Base-by-base conservation (phyloP, 2,888 invertebrate genomes). In the Dorcus hopei region DNA sequence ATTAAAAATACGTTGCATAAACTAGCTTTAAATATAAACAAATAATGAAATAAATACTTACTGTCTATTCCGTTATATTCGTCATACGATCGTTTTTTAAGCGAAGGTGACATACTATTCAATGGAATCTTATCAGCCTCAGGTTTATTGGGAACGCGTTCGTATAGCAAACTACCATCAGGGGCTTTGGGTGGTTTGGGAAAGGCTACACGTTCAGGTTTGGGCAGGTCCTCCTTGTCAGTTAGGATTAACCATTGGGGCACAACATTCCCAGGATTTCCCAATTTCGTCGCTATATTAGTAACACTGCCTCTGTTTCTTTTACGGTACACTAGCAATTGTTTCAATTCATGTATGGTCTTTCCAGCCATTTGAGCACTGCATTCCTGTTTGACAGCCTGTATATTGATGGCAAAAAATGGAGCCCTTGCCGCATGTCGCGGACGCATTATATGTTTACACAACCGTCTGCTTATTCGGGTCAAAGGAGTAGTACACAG, bases 111-210 rank as follows among this genome's bases (percentile, higher is more conserved):
- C 72, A 80, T 77, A 62, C 79, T 79, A 66, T 81, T 79, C 64
- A 80, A 69, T n/a, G 85, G 82, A 70, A 85, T 80, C 76, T 88
- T 88, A 69, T 90, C 91, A 49, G 86, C 82, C 70, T 86, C 86
- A 33, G 84, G 80, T 80, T 93, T 92, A 70, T 92, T 93, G 65
- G 90, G 87, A 71, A 94, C 88, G 72, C 91, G 86, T 76, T 94
- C 94, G 77, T 94, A 94, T 68, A 94, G 76, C 65, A 95, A 82
- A 79, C 93, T 93, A 70, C 94, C 95, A 78, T 95, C 91, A 61
- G 91, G 89, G 59, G 90, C 94, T 79, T 93, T 93, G 49, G 94
- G 94, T 65, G 95, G 95, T 79, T 92, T 91, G 54, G 95, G 95
- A 80, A 93, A 95, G 71, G 90, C 91, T 67, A 91, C 87, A 74